A percentile compares a stretch with the other conserved stretches of the same genome.
These are phyloP conservation scores for Zaprionus inermis DNA, from an alignment of 1,140 invertebrate species.

Conservation along the genomic window DNA sequence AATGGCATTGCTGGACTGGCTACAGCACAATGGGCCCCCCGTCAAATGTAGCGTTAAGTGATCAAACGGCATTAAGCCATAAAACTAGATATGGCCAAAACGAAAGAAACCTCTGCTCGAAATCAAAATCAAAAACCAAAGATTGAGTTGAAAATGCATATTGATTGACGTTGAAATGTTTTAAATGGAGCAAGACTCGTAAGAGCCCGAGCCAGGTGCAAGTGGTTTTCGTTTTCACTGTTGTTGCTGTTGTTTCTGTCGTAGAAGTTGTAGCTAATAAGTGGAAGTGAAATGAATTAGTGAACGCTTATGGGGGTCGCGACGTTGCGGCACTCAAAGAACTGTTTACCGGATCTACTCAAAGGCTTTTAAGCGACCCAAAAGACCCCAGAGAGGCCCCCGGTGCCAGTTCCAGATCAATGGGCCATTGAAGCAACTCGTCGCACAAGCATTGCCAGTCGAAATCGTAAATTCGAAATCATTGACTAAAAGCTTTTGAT, in stretches of 20 bases:
- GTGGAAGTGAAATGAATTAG: conserved; percentile 82
- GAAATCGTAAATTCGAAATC: conserved; percentile 80
- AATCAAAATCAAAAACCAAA: conserved; percentile 47
- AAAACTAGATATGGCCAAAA: conserved; percentile 74
- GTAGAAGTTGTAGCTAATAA: conserved; percentile 68
- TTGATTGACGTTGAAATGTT: conserved; percentile 80
- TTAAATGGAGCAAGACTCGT: conserved; percentile 72
- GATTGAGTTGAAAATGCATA: conserved; percentile 79
- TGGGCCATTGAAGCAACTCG: conserved; percentile 65
- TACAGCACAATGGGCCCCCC: conserved; percentile 28
- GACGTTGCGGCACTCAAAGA: conserved; percentile 69
- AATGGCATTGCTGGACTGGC: conserved; percentile 38
- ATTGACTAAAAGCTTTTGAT: conserved; percentile 83
- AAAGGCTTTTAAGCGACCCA: conserved; percentile 60
- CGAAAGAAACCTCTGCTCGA: conserved; percentile 24
- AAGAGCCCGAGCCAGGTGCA: conserved; percentile 71
- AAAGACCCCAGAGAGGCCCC: conserved; percentile 5
- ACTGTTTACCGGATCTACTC: conserved; percentile 57
- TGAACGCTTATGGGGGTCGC: conserved; percentile 77
- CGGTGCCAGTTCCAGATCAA: conserved; percentile 51
- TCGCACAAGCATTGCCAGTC: conserved; percentile 35
- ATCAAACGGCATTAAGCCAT: conserved; percentile 81
- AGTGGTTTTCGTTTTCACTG: conserved; percentile 45
- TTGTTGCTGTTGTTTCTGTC: conserved; percentile 22
- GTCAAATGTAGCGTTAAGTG: conserved; percentile 77